Evolutionary conservation across 2,797 vertebrate genomes (phyloP).

Genomic region (Danio kyathit): DNA sequence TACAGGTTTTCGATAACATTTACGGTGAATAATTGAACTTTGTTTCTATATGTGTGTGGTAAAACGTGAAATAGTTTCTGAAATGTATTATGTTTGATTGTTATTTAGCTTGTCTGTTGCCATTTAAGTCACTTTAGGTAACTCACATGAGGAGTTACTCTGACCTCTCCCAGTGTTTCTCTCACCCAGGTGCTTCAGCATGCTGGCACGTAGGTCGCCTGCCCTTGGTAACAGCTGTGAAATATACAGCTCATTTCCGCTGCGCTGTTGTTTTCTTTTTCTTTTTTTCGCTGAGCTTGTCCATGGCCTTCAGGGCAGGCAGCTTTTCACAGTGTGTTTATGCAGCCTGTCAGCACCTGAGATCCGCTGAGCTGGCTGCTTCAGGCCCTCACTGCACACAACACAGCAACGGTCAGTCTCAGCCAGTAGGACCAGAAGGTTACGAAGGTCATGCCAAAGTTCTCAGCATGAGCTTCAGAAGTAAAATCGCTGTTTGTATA

Average conservation of each 20-base stretch:
- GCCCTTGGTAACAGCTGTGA: conserved; percentile 41
- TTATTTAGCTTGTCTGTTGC: not conserved
- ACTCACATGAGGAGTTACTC: not conserved
- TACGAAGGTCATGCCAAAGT: conserved; percentile 46
- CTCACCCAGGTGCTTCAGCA: conserved; percentile 24
- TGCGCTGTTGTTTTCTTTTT: conserved; percentile 34
- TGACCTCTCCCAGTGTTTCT: conserved; percentile 21
- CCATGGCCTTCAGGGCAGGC: conserved; percentile 30
- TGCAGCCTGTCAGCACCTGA: conserved; percentile 74
- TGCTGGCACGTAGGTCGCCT: conserved; percentile 48
- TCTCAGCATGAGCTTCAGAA: conserved; percentile 51
- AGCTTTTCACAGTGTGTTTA: conserved; percentile 59
- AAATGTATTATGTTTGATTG: not conserved
- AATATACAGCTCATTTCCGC: conserved; percentile 43
- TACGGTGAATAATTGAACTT: not conserved
- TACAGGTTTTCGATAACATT: too few relatives aligned
- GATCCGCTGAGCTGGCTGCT: conserved; percentile 60
- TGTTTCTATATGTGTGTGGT: not conserved
- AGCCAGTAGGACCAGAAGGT: conserved; percentile 56
- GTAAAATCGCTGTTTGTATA: conserved; percentile 65
- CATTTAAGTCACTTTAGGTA: conserved; percentile 3
- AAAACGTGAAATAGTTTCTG: not conserved
- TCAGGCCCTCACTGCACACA: conserved; percentile 61
- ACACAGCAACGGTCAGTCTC: conserved; percentile 31
- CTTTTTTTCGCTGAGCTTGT: conserved; percentile 42